phyloP scores from a whole-genome alignment of 2,797 vertebrate species.

The Fratercula arctica region DNA sequence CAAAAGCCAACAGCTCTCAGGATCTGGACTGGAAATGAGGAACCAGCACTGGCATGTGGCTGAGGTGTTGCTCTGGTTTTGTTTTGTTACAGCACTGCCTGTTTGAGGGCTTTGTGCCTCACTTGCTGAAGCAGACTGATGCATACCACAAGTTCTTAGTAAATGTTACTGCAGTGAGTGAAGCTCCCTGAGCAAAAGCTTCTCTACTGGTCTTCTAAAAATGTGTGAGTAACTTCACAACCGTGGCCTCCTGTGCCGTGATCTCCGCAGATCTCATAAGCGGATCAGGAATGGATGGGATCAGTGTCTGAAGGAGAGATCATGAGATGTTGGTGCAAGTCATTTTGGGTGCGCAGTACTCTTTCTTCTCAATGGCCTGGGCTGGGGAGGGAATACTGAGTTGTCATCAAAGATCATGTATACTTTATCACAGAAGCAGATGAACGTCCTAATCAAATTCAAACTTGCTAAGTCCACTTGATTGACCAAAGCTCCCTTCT shows the following conservation, averaged over 20 bases:
- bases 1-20: not conserved
- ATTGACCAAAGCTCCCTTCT: not conserved
- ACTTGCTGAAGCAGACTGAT: not conserved
- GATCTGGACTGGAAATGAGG: not conserved
- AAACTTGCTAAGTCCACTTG: not conserved
- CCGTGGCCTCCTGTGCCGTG: rapidly evolving
- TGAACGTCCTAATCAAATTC: not conserved
- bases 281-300: not conserved
- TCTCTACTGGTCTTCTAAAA: not conserved
- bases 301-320: not conserved
- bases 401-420: not conserved
- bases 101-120: not conserved
- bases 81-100: not conserved
- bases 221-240: not conserved
- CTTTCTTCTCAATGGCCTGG: not conserved
- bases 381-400: not conserved
- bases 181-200: not conserved
- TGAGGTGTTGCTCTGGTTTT: not conserved
- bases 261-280: slow-evolving; percentile 13
- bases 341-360: not conserved
- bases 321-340: not conserved
- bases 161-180: not conserved
- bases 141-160: not conserved
- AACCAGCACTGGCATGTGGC: not conserved
- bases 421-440: not conserved